Base-by-base conservation (phyloP, 1,140 invertebrate species). In the Helicoverpa zea region DNA sequence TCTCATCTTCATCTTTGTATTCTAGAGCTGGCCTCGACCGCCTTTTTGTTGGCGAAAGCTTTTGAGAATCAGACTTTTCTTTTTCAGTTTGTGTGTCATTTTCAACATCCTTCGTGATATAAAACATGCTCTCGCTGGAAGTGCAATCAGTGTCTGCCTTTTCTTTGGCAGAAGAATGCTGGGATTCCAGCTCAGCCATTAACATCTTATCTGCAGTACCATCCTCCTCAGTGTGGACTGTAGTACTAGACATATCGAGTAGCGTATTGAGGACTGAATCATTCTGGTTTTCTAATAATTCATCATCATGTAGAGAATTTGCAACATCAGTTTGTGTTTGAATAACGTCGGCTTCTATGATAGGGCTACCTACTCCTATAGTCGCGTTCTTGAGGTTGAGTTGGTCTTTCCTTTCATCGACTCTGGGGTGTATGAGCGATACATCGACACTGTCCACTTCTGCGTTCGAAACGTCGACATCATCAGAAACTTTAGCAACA, bases 161-260 rank as follows among this genome's bases (percentile, higher is more conserved):
- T 29, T 74, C 61, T 13, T 72, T 30, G 49, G n/a, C 11, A 3
- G 66, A 35, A 3, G 74, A 12, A 18, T 43, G 29, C 18, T 30
- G 3, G 12, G 54, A 74, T 11, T 63, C 75, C 2, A 81, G 13
- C 29, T 66, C n/a, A 16, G 49, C 23, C 29, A 54, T 59, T 43
- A 54, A 7, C 3, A 59, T 58, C 72, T 85, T 84, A 30, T 86
- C 79, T 4, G 81, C 80, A 10, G 80, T 16, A 7, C 66, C 79
- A 52, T 78, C 66, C 23, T 23, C 23, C 23, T 23, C 23, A 23
- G 23, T 58, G 74, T 47, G 3, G 86, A 61, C 2, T 11, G 11
- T 88, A n/a, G 80, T 74, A 18, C 16, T 73, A 1, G 90, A 91
- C 90, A 92, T 91, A 66, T 90, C 84, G 12, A 91, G 77, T 30